Conservation (phyloP, 2,888 invertebrate species). For the Ommatoiulus sabulosus region DNA sequence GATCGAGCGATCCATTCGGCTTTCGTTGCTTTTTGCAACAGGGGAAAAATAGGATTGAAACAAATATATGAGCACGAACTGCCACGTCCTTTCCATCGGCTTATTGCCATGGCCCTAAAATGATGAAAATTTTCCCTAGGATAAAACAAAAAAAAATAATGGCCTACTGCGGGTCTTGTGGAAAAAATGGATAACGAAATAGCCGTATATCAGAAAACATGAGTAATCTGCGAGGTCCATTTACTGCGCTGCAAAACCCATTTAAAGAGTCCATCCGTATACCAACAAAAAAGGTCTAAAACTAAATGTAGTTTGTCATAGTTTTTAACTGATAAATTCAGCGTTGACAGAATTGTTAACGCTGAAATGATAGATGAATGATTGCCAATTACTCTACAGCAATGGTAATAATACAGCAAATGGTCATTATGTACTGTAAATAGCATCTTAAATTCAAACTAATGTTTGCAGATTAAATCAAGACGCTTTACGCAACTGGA, state of each 20-base stretch:
- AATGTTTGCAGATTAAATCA: no score
- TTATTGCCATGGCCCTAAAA: neutral
- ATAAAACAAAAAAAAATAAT: neutral
- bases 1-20: conserved; percentile 47
- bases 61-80: neutral
- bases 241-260: neutral
- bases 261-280: neutral
- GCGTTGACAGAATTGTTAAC: neutral
- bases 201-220: neutral
- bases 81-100: neutral
- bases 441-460: no score
- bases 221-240: neutral
- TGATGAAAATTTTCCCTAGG: neutral
- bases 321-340: neutral
- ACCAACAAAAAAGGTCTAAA: neutral
- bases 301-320: neutral
- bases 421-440: neutral
- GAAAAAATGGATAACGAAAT: conserved; percentile 7
- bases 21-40: conserved; percentile 14
- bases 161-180: neutral
- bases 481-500: no score
- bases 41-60: neutral
- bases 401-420: neutral
- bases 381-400: neutral
- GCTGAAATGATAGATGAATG: neutral